Base-by-base conservation (phyloP, 2,797 vertebrate genomes). In the Pseudotriccus pelzelni region DNA sequence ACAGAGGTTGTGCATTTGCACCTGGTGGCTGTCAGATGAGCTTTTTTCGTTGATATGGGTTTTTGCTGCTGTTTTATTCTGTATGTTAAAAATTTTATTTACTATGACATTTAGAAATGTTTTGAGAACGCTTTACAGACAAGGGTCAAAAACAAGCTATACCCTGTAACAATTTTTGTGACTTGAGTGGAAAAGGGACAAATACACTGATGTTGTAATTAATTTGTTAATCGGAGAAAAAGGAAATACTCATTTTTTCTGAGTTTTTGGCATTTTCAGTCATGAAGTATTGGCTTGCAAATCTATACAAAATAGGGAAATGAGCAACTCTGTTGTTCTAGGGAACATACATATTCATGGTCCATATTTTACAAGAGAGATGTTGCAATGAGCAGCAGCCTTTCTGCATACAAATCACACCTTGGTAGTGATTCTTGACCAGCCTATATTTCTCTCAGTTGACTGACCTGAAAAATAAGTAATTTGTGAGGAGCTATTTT, bases 401-500 rank as follows among this genome's bases (percentile, higher is more conserved):
- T 6, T 67, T 76, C 46, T 83, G 60, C 93, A 68, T 81, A 27
- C 30, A 74, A 69, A 95, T 96, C 74, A 66, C 23, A 80, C 39
- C 67, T 82, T 67, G n/a, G 25, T n/a, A 62, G 66, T 4, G 4
- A 60, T 80, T 84, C 77, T 90, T 55, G 62, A 84, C 76, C 58
- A 43, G 49, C 62, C 70, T 49, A 2, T 67, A 41, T 85, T 84
- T 91, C 63, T 93, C 85, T 93, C 56, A 79, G 37, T 63, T 91
- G 79, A 90, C 79, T 30, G n/a, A 77, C 75, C 75, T 87, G 58
- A 59, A 72, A 27, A 41, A 80, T 87, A 92, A 85, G 41, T 73
- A 77, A 93, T 89, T 90, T 86, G 49, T 69, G 34, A 87, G 69
- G 53, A 73, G 21, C 78, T 75, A 49, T 91, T 92, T 96, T 93